These are phyloP conservation scores for Leptopilina clavipes DNA, from an alignment of 1,140 invertebrate genomes.

Conservation along the genomic window DNA sequence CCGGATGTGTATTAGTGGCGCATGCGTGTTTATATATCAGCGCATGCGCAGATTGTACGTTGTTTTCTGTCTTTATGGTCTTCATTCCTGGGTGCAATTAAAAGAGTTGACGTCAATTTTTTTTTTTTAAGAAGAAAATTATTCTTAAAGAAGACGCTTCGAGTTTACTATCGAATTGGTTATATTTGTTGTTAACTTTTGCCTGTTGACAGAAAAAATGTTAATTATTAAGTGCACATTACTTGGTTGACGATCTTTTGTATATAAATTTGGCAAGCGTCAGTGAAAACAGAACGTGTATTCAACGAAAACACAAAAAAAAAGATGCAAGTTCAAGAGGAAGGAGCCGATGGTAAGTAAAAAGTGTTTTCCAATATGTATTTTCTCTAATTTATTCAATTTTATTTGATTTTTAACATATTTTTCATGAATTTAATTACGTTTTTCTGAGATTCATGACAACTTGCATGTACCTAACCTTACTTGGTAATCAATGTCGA, in stretches of 20 bases:
- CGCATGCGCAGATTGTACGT: background rate
- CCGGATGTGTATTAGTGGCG: background rate
- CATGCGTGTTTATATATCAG: no score
- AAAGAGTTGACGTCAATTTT: no score
- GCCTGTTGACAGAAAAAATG: background rate
- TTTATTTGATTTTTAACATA: background rate
- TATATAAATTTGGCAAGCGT: no score
- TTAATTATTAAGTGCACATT: background rate
- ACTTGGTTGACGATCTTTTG: no score
- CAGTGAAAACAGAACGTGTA: background rate
- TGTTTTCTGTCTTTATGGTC: no score
- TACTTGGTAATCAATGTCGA: slow-evolving; percentile 7
- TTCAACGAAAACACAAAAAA: background rate
- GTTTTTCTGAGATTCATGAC: background rate
- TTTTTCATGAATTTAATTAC: background rate
- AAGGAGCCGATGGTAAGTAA: slow-evolving; percentile 15
- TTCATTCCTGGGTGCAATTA: no score
- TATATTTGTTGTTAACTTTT: no score
- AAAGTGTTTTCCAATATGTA: background rate
- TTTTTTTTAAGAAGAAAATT: no score
- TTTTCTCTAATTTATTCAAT: background rate
- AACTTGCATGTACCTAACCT: background rate
- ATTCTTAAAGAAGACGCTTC: no score
- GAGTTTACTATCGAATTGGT: no score
- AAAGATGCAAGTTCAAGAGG: slow-evolving; percentile 21